These are phyloP conservation scores for Anastrepha obliqua DNA, from an alignment of 1,140 invertebrate species.

Conservation along the genomic window DNA sequence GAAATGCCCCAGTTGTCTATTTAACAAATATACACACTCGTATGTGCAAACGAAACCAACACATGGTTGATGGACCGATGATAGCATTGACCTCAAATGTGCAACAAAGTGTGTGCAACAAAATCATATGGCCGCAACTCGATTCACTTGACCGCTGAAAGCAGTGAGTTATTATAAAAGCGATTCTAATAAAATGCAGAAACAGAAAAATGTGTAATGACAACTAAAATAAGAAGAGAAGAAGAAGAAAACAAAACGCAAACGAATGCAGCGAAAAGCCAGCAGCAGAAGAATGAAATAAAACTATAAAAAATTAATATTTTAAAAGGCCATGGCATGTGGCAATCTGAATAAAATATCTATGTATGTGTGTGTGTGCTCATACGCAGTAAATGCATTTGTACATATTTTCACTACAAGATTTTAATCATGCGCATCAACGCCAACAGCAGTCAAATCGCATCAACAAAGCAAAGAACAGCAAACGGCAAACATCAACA, in stretches of 20 bases:
- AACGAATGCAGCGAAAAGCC: not conserved
- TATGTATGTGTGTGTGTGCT: not conserved
- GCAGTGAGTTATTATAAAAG: slow-evolving; percentile 48
- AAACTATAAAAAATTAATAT: slow-evolving; percentile 43
- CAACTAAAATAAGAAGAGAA: not conserved
- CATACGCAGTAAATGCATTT: not conserved
- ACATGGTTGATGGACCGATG: not conserved
- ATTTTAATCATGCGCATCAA: slow-evolving; percentile 51
- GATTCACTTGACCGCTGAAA: slow-evolving; percentile 46
- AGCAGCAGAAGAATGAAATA: not conserved
- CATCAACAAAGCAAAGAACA: slow-evolving; percentile 2
- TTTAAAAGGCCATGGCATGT: slow-evolving; percentile 18
- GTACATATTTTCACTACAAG: not conserved
- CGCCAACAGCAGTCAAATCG: slow-evolving; percentile 48
- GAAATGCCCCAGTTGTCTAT: not conserved
- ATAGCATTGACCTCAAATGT: slow-evolving; percentile 50
- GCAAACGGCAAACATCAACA: not conserved
- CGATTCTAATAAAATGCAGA: slow-evolving; percentile 34
- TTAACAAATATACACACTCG: not conserved
- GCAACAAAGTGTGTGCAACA: slow-evolving; percentile 44
- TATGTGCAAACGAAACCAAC: not conserved
- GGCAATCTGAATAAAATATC: not conserved
- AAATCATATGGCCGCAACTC: not conserved
- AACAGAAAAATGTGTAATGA: slow-evolving; percentile 16
- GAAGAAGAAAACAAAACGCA: not conserved